phyloP scores from a whole-genome alignment of 2,113 vertebrate species.

The Aegithalos caudatus region DNA sequence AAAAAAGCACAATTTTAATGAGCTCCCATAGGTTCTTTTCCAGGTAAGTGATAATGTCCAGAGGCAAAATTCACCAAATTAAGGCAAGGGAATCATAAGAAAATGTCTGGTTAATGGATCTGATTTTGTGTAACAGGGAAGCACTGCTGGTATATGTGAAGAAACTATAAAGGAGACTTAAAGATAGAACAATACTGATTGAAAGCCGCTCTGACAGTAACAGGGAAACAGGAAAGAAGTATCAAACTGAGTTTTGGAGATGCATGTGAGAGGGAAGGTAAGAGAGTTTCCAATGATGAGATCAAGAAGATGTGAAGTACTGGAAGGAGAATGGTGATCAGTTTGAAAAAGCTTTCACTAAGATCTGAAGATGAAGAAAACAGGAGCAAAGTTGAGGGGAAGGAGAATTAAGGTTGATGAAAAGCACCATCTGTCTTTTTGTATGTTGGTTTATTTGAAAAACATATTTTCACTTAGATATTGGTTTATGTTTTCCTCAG shows the following conservation, averaged over 20 bases:
- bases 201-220: background rate
- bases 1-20: conserved; percentile 15
- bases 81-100: background rate
- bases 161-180: background rate
- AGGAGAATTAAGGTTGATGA: background rate
- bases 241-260: background rate
- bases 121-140: background rate
- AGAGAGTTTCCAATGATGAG: background rate
- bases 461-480: background rate
- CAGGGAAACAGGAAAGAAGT: background rate
- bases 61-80: background rate
- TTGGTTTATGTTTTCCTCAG: background rate
- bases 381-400: background rate
- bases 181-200: background rate
- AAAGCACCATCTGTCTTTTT: background rate
- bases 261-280: background rate
- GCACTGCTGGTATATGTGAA: background rate
- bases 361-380: background rate
- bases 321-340: background rate
- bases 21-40: conserved; percentile 5
- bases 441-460: background rate
- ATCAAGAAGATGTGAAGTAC: background rate
- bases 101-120: background rate
- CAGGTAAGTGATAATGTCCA: background rate
- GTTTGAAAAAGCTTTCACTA: background rate